Evolutionary conservation across 1,140 invertebrate genomes (phyloP).

Genomic region (Chionoecetes opilio): DNA sequence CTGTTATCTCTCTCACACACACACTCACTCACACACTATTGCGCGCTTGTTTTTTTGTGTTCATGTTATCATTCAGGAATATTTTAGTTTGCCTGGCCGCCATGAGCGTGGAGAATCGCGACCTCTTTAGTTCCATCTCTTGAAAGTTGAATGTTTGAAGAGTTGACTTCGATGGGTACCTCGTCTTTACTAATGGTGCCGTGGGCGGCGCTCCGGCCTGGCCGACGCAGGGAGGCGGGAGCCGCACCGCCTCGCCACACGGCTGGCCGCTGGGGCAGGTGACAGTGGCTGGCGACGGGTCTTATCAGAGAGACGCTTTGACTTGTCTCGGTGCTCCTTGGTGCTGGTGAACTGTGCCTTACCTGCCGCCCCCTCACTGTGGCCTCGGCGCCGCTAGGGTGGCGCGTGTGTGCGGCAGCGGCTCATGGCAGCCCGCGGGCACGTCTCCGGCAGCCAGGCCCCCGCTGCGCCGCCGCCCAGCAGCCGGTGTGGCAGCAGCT

Average conservation of each 20-base stretch:
- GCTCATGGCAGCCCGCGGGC: conserved; percentile 21
- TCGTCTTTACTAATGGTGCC: conserved; percentile 50
- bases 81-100: background rate
- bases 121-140: conserved; percentile 34
- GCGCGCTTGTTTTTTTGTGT: background rate
- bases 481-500: background rate
- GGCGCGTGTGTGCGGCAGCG: background rate
- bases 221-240: conserved; percentile 21
- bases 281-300: conserved; percentile 13
- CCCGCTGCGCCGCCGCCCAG: background rate
- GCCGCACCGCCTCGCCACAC: conserved; percentile 21
- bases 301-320: background rate
- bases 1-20: background rate
- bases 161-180: conserved; percentile 38
- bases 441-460: conserved; percentile 1
- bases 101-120: background rate
- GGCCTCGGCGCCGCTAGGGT: background rate
- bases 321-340: background rate
- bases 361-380: background rate
- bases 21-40: background rate
- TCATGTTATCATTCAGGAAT: background rate
- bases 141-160: conserved; percentile 48
- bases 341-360: conserved; percentile 1
- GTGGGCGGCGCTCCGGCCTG: conserved; percentile 37
- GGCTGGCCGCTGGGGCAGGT: conserved; percentile 11